A percentile compares a stretch with the other conserved stretches of the same genome.
phyloP scores from a whole-genome alignment of 2,113 vertebrate species.

The Pardalotus punctatus region DNA sequence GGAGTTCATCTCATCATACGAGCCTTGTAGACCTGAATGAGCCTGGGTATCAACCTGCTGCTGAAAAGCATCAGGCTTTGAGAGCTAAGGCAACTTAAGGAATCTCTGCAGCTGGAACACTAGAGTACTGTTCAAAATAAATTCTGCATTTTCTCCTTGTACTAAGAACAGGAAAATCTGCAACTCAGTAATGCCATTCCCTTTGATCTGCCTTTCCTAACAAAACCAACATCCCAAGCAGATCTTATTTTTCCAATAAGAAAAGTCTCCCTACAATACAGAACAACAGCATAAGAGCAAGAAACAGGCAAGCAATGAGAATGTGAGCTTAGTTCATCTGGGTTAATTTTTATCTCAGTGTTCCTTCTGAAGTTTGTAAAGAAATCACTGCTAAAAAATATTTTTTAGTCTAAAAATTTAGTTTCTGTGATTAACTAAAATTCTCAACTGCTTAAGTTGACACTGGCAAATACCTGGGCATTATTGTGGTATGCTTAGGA shows the following conservation, averaged over 20 bases:
- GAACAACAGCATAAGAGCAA: background rate
- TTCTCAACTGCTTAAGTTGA: background rate
- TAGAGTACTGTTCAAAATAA: background rate
- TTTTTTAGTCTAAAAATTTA: background rate
- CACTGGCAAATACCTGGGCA: background rate
- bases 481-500: background rate
- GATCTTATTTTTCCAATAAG: background rate
- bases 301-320: background rate
- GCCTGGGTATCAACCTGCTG: background rate
- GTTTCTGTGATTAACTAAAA: background rate
- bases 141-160: background rate
- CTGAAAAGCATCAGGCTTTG: background rate
- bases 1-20: background rate
- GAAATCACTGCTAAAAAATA: background rate
- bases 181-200: rapidly evolving
- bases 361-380: background rate
- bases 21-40: background rate
- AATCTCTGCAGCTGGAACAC: background rate
- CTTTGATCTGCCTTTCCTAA: background rate
- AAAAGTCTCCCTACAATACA: background rate
- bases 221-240: background rate
- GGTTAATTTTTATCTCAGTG: background rate
- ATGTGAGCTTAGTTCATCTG: background rate
- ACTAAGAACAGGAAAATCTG: background rate
- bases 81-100: background rate